Evolutionary conservation across 2,888 invertebrate genomes (phyloP), one percentile per base, ranked within the genome.

Genomic region (Hyposoter dolosus): DNA sequence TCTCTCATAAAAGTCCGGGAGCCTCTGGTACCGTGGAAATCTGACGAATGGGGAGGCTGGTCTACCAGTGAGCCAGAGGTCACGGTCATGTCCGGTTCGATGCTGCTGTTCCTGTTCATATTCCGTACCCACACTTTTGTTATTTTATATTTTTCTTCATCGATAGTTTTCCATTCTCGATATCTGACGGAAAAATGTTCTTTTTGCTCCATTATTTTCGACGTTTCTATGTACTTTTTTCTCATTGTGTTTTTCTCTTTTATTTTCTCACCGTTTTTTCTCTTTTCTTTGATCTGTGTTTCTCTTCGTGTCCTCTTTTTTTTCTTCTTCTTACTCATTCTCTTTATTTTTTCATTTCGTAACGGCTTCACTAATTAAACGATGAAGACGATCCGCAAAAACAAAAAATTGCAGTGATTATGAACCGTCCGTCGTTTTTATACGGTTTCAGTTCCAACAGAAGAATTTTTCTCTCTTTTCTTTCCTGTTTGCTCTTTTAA

Each of bases 81-180:
- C 83, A 86, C 76, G 85, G 83, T 81, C 83, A n/a, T 60, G 80
- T 80, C 76, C 77, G 71, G 50, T 77, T 80, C 83, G 80, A 74
- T 74, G 50, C 77, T 80, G 78, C 82, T 65, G 23, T 82, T 82
- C 76, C 82, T 75, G 12, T 35, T 75, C 60, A 32, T 76, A 43
- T 72, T 66, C 66, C 28, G 35, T 75, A 50, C 74, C 53, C 63
- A 15, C 17, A 10, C 40, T 17, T 71, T 60, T 63, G 28, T 45
- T 43, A 19, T 12, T 15, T 15, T 43, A 40, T 40, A 53, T 53
- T 15, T 53, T 74, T 74, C 32, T 81, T 45, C 81, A 43, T 82
- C 74, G 45, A 19, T 75, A 32, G 40, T 56, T 72, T 45, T 68
- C 17, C 12, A 60, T 32, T 32, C 28, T 66, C 68, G 45, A 43